Conservation (phyloP, 2,888 invertebrate genomes). For the Drosophila picticornis region DNA sequence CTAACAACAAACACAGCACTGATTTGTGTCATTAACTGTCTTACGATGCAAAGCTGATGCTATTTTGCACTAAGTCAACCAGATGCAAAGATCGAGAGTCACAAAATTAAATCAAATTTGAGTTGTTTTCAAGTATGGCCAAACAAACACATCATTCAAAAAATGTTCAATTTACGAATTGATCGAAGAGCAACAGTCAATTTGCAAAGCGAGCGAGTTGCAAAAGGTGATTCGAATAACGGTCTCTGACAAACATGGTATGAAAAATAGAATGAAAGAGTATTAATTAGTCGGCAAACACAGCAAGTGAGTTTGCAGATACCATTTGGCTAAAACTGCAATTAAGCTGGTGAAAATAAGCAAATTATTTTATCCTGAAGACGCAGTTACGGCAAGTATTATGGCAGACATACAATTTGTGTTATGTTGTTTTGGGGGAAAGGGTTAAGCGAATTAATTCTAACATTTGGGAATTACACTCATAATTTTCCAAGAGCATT, state of each 20-base stretch:
- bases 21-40: not conserved
- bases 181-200: not conserved
- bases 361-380: not conserved
- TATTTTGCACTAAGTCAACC: not conserved
- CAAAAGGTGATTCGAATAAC: too few species aligned
- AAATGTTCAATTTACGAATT: not conserved
- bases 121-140: too few species aligned
- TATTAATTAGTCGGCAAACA: not conserved
- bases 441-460: not conserved
- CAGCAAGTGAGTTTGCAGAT: not conserved
- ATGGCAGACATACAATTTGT: not conserved
- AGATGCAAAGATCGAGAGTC: not conserved
- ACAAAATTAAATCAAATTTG: not conserved
- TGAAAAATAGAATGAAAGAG: not conserved
- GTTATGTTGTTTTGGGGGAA: not conserved
- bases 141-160: not conserved
- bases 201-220: not conserved
- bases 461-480: conserved; percentile 9
- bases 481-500: not conserved
- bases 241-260: not conserved
- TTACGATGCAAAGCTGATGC: too few species aligned
- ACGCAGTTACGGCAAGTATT: not conserved
- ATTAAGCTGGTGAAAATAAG: not conserved
- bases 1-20: not conserved
- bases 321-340: not conserved